A percentile compares a stretch with the other conserved stretches of the same genome.
Conservation (phyloP, 2,113 vertebrate genomes). For the Phaetusa simplex region DNA sequence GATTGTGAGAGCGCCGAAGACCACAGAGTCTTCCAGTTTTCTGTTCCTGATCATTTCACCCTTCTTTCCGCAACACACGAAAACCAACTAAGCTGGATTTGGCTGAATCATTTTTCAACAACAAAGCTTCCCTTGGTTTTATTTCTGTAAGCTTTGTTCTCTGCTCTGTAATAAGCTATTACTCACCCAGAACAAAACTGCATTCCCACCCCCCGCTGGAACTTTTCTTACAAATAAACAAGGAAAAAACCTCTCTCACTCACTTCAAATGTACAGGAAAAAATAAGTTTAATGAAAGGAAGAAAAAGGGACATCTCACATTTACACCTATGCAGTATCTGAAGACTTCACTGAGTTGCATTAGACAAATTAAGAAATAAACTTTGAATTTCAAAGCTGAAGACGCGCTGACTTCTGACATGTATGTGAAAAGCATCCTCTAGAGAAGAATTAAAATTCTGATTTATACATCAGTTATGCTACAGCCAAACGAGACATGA, state of each 20-base stretch:
- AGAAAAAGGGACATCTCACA: neutral
- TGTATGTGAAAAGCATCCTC: neutral
- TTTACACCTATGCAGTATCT: neutral
- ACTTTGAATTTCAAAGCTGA: slow-evolving; percentile 12
- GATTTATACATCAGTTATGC: neutral
- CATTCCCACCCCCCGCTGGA: neutral
- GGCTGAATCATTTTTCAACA: slow-evolving; percentile 13
- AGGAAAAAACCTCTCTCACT: neutral
- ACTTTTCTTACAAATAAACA: slow-evolving; percentile 34
- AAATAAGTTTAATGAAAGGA: neutral
- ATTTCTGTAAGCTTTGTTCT: slow-evolving; percentile 24
- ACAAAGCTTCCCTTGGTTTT: slow-evolving; percentile 12
- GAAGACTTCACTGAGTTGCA: neutral
- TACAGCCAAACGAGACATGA: neutral
- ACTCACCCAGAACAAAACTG: slow-evolving; percentile 9
- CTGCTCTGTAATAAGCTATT: slow-evolving; percentile 8
- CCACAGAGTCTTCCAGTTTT: neutral
- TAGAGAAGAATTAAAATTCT: neutral
- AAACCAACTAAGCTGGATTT: slow-evolving; percentile 5
- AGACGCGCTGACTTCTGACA: neutral
- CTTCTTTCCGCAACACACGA: neutral
- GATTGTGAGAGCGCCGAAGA: neutral
- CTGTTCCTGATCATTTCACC: neutral
- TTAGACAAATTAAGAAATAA: neutral
- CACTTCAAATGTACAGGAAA: neutral